These are phyloP conservation scores for Apamea sordens DNA, from an alignment of 2,888 invertebrate species.

Conservation along the genomic window DNA sequence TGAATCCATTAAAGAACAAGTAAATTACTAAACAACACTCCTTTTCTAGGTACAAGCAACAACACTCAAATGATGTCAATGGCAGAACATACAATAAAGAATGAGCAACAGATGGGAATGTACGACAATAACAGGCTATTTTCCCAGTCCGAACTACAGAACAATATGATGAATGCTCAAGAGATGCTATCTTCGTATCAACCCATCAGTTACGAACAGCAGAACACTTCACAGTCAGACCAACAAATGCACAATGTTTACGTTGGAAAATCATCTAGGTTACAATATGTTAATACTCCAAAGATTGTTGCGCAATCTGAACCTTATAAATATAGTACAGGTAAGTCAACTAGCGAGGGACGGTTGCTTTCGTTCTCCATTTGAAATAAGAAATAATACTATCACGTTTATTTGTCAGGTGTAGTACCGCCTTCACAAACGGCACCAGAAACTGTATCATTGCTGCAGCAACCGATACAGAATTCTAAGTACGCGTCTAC, in stretches of 20 bases:
- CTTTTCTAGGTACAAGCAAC: constrained; percentile 81
- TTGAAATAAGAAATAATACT: background rate
- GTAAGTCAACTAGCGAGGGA: constrained; percentile 67
- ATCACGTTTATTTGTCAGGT: constrained; percentile 59
- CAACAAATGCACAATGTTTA: constrained; percentile 77
- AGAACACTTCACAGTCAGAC: constrained; percentile 69
- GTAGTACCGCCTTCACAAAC: constrained; percentile 88
- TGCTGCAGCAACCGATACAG: constrained; percentile 85
- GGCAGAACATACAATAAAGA: constrained; percentile 82
- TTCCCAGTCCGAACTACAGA: constrained; percentile 82
- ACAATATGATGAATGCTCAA: constrained; percentile 79
- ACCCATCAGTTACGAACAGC: constrained; percentile 77
- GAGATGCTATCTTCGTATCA: constrained; percentile 81
- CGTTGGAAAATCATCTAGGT: constrained; percentile 75
- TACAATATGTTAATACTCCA: constrained; percentile 79
- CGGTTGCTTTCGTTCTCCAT: too few species aligned
- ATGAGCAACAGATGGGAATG: constrained; percentile 85
- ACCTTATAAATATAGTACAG: constrained; percentile 81
- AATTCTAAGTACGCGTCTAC: constrained; percentile 83
- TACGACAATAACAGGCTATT: constrained; percentile 82
- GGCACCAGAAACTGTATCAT: constrained; percentile 88
- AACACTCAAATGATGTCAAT: constrained; percentile 86
- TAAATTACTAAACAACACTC: background rate
- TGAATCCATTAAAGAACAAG: background rate
- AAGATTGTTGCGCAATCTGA: constrained; percentile 82